Evolutionary conservation across 2,113 vertebrate genomes (phyloP).

Genomic region (Takifugu bimaculatus): DNA sequence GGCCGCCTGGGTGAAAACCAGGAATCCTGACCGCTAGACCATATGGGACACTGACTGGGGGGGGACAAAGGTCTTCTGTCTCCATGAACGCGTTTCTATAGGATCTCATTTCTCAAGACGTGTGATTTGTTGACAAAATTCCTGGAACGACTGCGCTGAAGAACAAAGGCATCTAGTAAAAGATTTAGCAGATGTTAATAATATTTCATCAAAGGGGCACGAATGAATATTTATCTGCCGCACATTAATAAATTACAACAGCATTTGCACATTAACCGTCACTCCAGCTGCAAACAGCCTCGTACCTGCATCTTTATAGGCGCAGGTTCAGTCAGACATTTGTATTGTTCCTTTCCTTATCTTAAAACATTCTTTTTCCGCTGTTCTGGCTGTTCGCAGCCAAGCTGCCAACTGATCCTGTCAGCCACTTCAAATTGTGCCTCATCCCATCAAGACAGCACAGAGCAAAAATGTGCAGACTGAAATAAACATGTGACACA

Average conservation of each 20-base stretch:
- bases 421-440: no score
- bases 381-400: no score
- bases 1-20: background rate
- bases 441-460: no score
- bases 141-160: slow-evolving; percentile 27
- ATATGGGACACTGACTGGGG: no score
- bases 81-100: background rate
- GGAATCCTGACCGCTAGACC: no score
- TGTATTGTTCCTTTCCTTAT: slow-evolving; percentile 1
- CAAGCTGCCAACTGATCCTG: no score
- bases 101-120: background rate
- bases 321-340: slow-evolving; percentile 10
- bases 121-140: slow-evolving; percentile 19
- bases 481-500: no score
- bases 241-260: slow-evolving; percentile 50
- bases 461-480: no score
- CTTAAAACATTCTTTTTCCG: no score
- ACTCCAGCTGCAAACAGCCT: slow-evolving; percentile 22
- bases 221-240: slow-evolving; percentile 44
- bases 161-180: slow-evolving; percentile 19
- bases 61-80: no score
- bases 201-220: slow-evolving; percentile 37
- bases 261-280: slow-evolving; percentile 9
- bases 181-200: slow-evolving; percentile 33
- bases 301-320: slow-evolving; percentile 2